phyloP scores from a whole-genome alignment of 2,888 invertebrate genomes.

The Cheilosia urbana region DNA sequence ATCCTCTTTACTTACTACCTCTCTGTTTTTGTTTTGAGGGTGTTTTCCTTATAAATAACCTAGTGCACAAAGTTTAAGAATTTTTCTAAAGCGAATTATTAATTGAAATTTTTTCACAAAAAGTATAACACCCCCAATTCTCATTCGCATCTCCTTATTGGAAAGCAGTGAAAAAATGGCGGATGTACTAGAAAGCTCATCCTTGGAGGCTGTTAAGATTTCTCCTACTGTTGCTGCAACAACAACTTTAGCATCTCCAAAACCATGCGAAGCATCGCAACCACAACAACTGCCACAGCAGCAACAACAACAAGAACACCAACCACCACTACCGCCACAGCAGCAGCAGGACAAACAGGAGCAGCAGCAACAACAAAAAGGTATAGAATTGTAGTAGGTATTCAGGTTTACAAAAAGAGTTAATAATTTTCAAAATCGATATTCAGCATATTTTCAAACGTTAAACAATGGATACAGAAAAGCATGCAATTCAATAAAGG shows the following conservation, averaged over 20 bases:
- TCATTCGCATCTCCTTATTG: slow-evolving; percentile 39
- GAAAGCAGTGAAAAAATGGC: slow-evolving; percentile 62
- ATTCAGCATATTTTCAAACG: slow-evolving; percentile 35
- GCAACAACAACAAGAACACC: slow-evolving; percentile 38
- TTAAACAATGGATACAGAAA: slow-evolving; percentile 49
- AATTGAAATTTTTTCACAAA: slow-evolving; percentile 22
- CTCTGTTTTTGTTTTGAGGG: background rate
- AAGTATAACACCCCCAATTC: slow-evolving; percentile 29
- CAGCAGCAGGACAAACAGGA: slow-evolving; percentile 52
- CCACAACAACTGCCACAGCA: slow-evolving; percentile 49
- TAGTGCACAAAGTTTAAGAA: slow-evolving; percentile 10
- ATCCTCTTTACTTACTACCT: background rate
- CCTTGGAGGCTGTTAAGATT: slow-evolving; percentile 63
- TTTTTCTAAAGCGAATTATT: background rate
- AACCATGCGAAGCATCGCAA: slow-evolving; percentile 44
- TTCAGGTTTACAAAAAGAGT: slow-evolving; percentile 23
- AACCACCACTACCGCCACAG: slow-evolving; percentile 20
- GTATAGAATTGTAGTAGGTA: slow-evolving; percentile 24
- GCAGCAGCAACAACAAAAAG: slow-evolving; percentile 68
- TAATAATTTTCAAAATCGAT: slow-evolving; percentile 60
- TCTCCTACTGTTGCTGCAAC: slow-evolving; percentile 48
- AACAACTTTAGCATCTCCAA: slow-evolving; percentile 63
- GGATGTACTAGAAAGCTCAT: slow-evolving; percentile 73
- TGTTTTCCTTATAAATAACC: background rate
- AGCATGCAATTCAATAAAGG: slow-evolving; percentile 17